Evolutionary conservation across 2,113 vertebrate species (phyloP).

Genomic region (Perca schrenkii): DNA sequence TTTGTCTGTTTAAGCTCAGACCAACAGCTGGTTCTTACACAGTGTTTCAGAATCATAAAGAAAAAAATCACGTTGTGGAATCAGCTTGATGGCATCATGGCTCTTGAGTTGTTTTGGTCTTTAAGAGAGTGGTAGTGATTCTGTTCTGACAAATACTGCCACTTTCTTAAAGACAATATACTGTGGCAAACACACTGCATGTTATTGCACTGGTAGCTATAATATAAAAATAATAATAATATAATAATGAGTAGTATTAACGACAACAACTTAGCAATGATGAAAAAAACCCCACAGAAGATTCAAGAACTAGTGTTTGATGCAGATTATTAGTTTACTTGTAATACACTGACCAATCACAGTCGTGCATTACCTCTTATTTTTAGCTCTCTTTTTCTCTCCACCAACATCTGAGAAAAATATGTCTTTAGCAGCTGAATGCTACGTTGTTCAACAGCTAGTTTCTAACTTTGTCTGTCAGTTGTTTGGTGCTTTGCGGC

Average conservation of each 20-base stretch:
- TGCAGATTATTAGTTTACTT: not conserved
- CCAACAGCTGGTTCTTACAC: not conserved
- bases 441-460: not conserved
- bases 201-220: not conserved
- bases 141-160: not conserved
- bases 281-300: not conserved
- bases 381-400: constrained; percentile 8
- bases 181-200: not conserved
- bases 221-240: too few species aligned
- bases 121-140: not conserved
- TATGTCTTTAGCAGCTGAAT: not conserved
- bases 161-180: not conserved
- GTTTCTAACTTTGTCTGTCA: not conserved
- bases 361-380: not conserved
- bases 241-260: not conserved
- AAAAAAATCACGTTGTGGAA: not conserved
- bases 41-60: not conserved
- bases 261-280: not conserved
- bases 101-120: not conserved
- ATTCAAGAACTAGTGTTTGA: not conserved
- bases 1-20: constrained; percentile 11
- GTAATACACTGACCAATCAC: not conserved
- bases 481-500: not conserved
- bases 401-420: not conserved
- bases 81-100: not conserved